These are phyloP conservation scores for Rousettus madagascariensis DNA, from an alignment of 2,797 vertebrate species.

Conservation along the genomic window DNA sequence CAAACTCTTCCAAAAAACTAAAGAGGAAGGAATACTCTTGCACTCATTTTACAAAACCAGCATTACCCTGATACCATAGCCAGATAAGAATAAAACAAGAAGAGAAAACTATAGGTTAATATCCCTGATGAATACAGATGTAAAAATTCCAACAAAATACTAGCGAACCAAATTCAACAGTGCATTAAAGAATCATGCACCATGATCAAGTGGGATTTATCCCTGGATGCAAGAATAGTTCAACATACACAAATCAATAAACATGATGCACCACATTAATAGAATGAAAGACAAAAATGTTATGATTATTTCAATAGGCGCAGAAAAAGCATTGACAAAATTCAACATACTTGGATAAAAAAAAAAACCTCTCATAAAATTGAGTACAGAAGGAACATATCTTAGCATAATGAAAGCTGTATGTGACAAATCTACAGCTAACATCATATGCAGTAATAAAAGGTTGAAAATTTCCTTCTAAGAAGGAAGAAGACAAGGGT, in stretches of 20 bases:
- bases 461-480: background rate
- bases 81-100: background rate
- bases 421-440: background rate
- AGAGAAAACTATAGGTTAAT: background rate
- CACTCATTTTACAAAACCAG: background rate
- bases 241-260: background rate
- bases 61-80: background rate
- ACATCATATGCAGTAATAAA: background rate
- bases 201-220: background rate
- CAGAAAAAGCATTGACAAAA: background rate
- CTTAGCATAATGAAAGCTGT: background rate
- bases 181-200: background rate
- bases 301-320: background rate
- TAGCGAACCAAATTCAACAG: background rate
- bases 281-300: background rate
- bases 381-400: background rate
- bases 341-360: background rate
- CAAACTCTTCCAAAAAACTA: background rate
- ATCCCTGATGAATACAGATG: background rate
- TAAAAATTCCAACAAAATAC: background rate
- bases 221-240: background rate
- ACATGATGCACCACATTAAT: background rate
- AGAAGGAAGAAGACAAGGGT: background rate
- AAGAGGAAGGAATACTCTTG: background rate
- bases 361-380: background rate